phyloP scores from a whole-genome alignment of 2,888 invertebrate species.

The Hoplodrina blanda region DNA sequence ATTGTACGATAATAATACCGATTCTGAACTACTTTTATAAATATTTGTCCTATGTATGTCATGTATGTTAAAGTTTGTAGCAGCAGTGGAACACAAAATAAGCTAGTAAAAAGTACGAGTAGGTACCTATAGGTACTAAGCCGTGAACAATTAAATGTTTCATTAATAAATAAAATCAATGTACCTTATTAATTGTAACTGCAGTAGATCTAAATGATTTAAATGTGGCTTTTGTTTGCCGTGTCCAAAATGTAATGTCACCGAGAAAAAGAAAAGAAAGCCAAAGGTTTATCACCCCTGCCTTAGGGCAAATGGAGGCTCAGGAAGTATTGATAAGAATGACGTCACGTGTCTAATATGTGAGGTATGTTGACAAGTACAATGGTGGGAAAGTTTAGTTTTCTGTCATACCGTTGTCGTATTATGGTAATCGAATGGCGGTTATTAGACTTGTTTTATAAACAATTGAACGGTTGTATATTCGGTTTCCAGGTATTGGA shows the following conservation, averaged over 20 bases:
- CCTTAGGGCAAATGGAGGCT: constrained; percentile 30
- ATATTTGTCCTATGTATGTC: too few species aligned
- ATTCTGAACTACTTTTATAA: too few species aligned
- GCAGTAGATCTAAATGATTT: too few species aligned
- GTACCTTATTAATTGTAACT: too few species aligned
- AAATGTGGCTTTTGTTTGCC: not conserved
- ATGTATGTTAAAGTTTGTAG: too few species aligned
- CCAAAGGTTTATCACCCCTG: not conserved
- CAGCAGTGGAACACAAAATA: too few species aligned
- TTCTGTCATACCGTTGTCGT: constrained; percentile 1
- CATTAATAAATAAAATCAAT: too few species aligned
- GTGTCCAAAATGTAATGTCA: too few species aligned
- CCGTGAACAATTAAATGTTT: too few species aligned
- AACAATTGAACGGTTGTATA: constrained; percentile 11
- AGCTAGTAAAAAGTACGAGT: too few species aligned
- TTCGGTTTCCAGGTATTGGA: not conserved
- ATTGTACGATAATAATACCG: too few species aligned
- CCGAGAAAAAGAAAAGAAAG: not conserved
- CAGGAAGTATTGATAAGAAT: constrained; percentile 24
- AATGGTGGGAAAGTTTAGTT: constrained; percentile 39
- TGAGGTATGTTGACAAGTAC: constrained; percentile 6
- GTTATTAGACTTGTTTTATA: constrained; percentile 2
- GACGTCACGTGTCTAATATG: constrained; percentile 27
- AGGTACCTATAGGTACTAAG: too few species aligned
- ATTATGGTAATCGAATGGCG: constrained; percentile 1